Base-by-base conservation (phyloP, 2,888 invertebrate species). In the Pyrochroa serraticornis region DNA sequence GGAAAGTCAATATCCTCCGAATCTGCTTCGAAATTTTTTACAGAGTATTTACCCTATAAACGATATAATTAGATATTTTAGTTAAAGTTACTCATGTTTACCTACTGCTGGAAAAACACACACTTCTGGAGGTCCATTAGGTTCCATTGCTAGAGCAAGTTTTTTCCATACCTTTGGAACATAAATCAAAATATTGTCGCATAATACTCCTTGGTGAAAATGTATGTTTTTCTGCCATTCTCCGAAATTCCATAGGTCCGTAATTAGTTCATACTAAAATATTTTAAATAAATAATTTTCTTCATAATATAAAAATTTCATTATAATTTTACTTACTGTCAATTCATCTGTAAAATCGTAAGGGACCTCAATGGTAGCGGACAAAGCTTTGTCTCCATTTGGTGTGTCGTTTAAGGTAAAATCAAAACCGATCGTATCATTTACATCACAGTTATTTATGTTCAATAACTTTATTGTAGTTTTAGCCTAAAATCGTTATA, bases 161-260 rank as follows among this genome's bases (percentile, higher is more conserved):
- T 49, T 13, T 8, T 13, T 8, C 58, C 58, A 59, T 7, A 49
- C 0, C 14, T 38, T 38, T 6, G n/a, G 22, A 22, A 32, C 43
- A 41, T 46, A 54, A 22, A 43, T 59, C 12, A 54, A 7, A n/a
- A 54, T 9, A 31, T 54, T 44, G n/a, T 32, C 47, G 31, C 58
- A 59, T 7, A 41, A n/a, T 39, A 49, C 50, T n/a, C 58, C 58
- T 44, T 59, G 49, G 22, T 13, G 1, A 31, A 7, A 32, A 33
- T 52, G 45, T 8, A 32, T 12, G 5, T 3, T 7, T 33, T 52
- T 37, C n/a, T 3, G n/a, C 52, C 52, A 52, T 13, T 32, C 31
- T 2, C 38, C 37, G 6, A 14, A 8, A 31, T 44, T 38, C 12
- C 10, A 31, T 30, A 37, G 44, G 7, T 9, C 22, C 5, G 36